Percentiles rank a stretch among this genome's conserved stretches.
Conservation (phyloP, 2,113 vertebrate species). For the Daphoenositta chrysoptera region DNA sequence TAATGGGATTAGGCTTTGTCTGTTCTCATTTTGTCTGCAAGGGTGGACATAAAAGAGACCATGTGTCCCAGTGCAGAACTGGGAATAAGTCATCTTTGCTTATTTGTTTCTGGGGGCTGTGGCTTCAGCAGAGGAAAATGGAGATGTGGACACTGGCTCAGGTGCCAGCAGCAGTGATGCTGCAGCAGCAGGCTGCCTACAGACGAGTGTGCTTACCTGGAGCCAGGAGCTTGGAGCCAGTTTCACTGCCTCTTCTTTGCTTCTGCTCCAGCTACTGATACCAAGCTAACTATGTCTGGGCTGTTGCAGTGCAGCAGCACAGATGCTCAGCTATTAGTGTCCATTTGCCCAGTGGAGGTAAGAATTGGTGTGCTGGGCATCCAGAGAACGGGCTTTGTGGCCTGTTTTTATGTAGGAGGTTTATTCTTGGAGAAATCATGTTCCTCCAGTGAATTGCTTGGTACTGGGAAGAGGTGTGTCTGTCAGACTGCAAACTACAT, state of each 20-base stretch:
- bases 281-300: background rate
- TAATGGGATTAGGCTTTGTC: background rate
- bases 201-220: background rate
- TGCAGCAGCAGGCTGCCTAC: background rate
- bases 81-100: background rate
- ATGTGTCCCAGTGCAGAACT: background rate
- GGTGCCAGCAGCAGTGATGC: background rate
- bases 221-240: background rate
- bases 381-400: background rate
- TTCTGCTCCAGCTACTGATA: background rate
- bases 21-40: background rate
- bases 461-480: background rate
- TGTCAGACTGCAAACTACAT: background rate
- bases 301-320: background rate
- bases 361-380: background rate
- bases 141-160: accelerated
- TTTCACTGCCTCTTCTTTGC: background rate
- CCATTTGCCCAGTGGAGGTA: background rate
- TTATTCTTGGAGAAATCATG: background rate
- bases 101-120: background rate
- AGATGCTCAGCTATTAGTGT: background rate
- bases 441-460: background rate
- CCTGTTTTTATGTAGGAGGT: background rate
- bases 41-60: background rate
- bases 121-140: background rate